phyloP scores from a whole-genome alignment of 2,797 vertebrate genomes.

The Neoniphon sammara region DNA sequence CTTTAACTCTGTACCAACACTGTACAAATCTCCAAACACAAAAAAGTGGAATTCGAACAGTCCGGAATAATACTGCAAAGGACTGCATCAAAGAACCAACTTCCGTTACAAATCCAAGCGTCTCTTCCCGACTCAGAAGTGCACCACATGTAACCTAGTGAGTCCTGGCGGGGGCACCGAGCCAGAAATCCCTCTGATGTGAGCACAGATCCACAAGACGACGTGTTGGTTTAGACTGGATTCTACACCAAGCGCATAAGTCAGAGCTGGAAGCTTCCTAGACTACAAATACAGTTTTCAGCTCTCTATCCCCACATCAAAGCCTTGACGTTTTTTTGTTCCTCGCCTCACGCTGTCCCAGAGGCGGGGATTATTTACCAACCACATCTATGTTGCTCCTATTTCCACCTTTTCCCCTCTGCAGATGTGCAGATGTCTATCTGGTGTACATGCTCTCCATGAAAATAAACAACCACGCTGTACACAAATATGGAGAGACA shows the following conservation, averaged over 20 bases:
- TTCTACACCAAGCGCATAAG: not conserved
- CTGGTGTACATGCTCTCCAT: too few species aligned
- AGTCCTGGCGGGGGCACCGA: constrained; percentile 3
- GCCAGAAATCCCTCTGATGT: constrained; percentile 17
- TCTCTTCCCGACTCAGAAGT: constrained; percentile 1
- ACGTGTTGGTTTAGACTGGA: constrained; percentile 13
- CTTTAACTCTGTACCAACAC: not conserved
- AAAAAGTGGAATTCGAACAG: constrained; percentile 21
- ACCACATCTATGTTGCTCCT: too few species aligned
- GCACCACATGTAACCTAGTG: constrained; percentile 9
- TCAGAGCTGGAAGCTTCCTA: not conserved
- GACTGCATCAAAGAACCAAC: not conserved
- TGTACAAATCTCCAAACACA: constrained; percentile 18
- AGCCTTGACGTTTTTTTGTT: not conserved
- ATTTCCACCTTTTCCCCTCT: not conserved
- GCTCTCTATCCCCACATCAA: not conserved
- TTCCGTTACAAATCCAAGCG: constrained; percentile 6
- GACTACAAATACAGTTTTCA: not conserved
- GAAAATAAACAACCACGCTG: too few species aligned
- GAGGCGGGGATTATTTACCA: not conserved
- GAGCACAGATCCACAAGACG: constrained; percentile 7
- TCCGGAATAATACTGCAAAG: not conserved
- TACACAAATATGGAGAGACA: not conserved
- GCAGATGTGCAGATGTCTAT: not conserved
- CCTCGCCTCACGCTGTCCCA: not conserved